These are phyloP conservation scores for Steatornis caripensis DNA, from an alignment of 2,113 vertebrate species.

Conservation along the genomic window DNA sequence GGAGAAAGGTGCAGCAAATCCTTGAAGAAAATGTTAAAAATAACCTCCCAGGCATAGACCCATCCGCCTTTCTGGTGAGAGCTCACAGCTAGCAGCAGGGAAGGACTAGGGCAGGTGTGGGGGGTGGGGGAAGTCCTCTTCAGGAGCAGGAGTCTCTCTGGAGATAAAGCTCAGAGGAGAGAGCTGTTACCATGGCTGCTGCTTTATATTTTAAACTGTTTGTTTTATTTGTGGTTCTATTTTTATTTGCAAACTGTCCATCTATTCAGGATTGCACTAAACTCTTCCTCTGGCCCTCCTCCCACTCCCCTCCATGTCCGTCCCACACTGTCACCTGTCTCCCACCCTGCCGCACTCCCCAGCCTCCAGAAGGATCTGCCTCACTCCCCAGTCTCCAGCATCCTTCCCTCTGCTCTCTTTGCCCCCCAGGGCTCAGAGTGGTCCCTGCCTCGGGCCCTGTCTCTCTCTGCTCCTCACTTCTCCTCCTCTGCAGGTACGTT, in stretches of 20 bases:
- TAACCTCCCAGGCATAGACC: conserved; percentile 46
- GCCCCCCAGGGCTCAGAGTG: neutral
- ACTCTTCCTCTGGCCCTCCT: conserved; percentile 62
- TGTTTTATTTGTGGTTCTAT: conserved; percentile 45
- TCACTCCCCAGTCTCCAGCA: conserved; percentile 47
- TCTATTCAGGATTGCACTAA: conserved; percentile 56
- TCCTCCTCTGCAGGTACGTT: conserved; percentile 69
- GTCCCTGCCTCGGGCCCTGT: neutral
- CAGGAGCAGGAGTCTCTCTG: conserved; percentile 4
- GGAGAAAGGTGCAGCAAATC: conserved; percentile 78
- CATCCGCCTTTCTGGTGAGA: conserved; percentile 65
- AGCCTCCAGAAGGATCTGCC: conserved; percentile 38
- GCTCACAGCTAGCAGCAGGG: conserved; percentile 50
- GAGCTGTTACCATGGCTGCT: conserved; percentile 32
- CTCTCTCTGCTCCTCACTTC: conserved; percentile 37
- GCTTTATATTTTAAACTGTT: conserved; percentile 54
- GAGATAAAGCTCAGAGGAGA: neutral
- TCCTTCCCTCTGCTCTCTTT: conserved; percentile 59
- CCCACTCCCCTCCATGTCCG: conserved; percentile 23
- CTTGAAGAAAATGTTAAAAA: conserved; percentile 67
- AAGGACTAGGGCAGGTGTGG: conserved; percentile 30
- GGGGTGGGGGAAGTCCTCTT: neutral
- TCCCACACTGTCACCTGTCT: conserved; percentile 18
- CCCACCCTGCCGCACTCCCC: neutral
- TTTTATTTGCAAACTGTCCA: conserved; percentile 68